Evolutionary conservation across 2,797 vertebrate genomes (phyloP).

Genomic region (Numenius phaeopus): DNA sequence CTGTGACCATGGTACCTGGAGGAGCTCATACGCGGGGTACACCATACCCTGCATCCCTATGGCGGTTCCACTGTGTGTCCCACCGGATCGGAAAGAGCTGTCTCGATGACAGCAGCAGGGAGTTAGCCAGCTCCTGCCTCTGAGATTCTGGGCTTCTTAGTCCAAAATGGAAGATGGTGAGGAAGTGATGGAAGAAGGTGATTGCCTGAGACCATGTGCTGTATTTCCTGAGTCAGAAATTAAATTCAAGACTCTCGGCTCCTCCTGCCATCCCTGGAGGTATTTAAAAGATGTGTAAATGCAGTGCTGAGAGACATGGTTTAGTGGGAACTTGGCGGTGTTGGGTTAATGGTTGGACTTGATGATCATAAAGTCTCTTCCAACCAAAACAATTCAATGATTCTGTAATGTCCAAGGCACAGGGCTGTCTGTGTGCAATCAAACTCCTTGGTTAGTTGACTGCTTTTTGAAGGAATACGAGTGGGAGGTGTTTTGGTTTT

Average conservation of each 20-base stretch:
- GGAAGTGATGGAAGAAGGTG: background rate
- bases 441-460: background rate
- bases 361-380: background rate
- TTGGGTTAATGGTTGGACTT: background rate
- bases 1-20: accelerated
- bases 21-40: accelerated
- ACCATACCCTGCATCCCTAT: background rate
- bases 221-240: background rate
- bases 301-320: background rate
- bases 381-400: background rate
- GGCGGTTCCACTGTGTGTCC: background rate
- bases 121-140: background rate
- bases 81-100: background rate
- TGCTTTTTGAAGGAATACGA: background rate
- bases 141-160: background rate
- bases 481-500: background rate
- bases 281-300: background rate
- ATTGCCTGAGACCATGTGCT: background rate
- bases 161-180: background rate
- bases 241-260: background rate
- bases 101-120: background rate
- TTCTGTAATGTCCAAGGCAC: background rate
- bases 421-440: background rate
- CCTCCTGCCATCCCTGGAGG: background rate
- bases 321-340: background rate